Conservation (phyloP, 2,113 vertebrate genomes). For the Phocoena phocoena region DNA sequence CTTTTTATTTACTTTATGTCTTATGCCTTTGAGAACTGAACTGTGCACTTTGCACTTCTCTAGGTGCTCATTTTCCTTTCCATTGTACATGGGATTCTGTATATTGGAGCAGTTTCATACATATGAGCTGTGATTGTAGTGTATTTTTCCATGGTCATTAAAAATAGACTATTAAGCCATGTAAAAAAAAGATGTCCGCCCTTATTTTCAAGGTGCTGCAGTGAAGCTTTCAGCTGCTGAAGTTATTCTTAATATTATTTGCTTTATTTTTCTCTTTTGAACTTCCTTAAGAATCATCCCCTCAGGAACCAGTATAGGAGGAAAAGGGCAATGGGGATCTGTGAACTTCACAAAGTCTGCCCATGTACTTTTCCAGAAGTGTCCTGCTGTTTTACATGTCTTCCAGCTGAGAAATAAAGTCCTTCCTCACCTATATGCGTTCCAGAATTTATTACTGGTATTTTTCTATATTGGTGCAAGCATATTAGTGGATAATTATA, state of each 20-base stretch:
- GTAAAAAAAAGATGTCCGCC: not conserved
- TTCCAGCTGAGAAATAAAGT: not conserved
- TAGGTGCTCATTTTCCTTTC: not conserved
- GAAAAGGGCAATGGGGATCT: not conserved
- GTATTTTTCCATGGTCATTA: not conserved
- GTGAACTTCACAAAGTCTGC: not conserved
- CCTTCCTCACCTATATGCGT: not conserved
- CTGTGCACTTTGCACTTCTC: not conserved
- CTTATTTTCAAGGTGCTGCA: not conserved
- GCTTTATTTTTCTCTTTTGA: not conserved
- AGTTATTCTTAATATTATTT: conserved; percentile 1
- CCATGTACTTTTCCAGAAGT: not conserved
- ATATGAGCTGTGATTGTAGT: not conserved
- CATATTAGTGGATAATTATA: not conserved
- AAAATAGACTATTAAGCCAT: not conserved
- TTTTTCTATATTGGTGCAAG: not conserved
- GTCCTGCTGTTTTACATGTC: not conserved
- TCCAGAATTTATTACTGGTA: not conserved
- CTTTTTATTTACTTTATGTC: not conserved
- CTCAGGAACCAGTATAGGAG: not conserved
- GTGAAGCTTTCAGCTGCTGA: not conserved
- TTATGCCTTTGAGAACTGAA: conserved; percentile 10
- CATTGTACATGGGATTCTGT: not conserved
- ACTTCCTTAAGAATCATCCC: not conserved
- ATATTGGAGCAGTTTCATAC: not conserved